Evolutionary conservation across 2,888 invertebrate species (phyloP).

Genomic region (Pollenia angustigena): DNA sequence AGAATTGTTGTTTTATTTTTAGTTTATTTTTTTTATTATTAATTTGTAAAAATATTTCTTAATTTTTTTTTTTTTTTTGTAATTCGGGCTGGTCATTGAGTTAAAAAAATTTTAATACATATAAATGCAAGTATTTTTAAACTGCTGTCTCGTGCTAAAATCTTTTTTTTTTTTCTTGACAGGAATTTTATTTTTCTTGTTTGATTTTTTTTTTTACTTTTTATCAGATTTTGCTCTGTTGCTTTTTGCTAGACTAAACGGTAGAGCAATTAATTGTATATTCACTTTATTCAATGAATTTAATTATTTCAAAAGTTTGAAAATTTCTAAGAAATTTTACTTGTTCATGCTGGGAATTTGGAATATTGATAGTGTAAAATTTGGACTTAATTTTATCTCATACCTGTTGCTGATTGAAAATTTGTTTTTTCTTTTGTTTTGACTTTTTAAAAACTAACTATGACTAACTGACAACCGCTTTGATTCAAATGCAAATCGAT

Average conservation of each 20-base stretch:
- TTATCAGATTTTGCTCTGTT: neutral
- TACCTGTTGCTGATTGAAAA: too few relatives aligned
- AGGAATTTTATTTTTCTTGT: neutral
- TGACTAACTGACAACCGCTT: too few relatives aligned
- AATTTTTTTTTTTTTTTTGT: neutral
- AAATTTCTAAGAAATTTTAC: too few relatives aligned
- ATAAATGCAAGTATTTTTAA: neutral
- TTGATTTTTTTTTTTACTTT: neutral
- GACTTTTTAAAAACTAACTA: too few relatives aligned
- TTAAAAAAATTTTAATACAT: neutral
- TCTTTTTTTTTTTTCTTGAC: neutral
- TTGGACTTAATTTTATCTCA: too few relatives aligned
- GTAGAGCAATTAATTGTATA: neutral
- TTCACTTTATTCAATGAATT: neutral
- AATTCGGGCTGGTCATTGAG: slow-evolving; percentile 1
- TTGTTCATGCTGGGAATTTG: too few relatives aligned
- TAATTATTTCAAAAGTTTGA: too few relatives aligned
- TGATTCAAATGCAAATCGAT: too few relatives aligned
- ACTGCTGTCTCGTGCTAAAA: slow-evolving; percentile 52
- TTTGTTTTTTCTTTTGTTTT: too few relatives aligned
- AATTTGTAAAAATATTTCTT: slow-evolving; percentile 5
- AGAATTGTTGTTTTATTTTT: neutral
- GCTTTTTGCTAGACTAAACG: neutral
- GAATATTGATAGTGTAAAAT: too few relatives aligned
- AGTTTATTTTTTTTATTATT: neutral